phyloP scores from a whole-genome alignment of 2,113 vertebrate species.

The Centropristis striata region DNA sequence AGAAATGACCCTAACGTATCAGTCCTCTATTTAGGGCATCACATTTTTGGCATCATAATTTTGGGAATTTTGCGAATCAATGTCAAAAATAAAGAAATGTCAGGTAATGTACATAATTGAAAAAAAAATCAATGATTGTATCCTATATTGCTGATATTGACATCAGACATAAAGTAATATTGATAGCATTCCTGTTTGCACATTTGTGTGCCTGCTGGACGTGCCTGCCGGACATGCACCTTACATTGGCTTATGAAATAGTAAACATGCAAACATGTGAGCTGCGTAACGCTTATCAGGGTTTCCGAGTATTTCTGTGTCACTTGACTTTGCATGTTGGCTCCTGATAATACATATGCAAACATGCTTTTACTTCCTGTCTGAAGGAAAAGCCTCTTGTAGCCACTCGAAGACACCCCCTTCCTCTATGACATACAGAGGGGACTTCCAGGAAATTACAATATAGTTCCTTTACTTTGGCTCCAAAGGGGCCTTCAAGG shows the following conservation, averaged over 20 bases:
- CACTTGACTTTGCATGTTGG: constrained; percentile 29
- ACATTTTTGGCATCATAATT: neutral
- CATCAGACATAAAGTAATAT: neutral
- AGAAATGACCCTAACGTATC: too few species aligned
- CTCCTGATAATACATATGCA: constrained; percentile 51
- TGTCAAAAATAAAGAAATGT: neutral
- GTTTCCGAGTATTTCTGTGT: constrained; percentile 46
- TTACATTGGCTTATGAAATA: constrained; percentile 15
- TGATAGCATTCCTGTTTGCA: neutral
- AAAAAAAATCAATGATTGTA: neutral
- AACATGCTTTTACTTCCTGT: constrained; percentile 54
- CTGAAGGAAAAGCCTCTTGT: constrained; percentile 32
- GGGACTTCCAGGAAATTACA: constrained; percentile 70
- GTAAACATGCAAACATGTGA: neutral
- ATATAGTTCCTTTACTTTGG: constrained; percentile 59
- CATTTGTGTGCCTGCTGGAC: too few species aligned
- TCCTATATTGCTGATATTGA: neutral
- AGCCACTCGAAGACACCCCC: constrained; percentile 11
- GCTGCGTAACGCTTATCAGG: constrained; percentile 16
- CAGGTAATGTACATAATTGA: too few species aligned
- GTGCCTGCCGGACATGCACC: neutral
- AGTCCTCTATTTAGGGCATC: neutral
- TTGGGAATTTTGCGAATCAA: neutral
- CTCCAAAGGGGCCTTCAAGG: constrained; percentile 44
- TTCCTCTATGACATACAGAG: constrained; percentile 25